Evolutionary conservation across 2,797 vertebrate species (phyloP).

Genomic region (Acanthurus leucopareius): DNA sequence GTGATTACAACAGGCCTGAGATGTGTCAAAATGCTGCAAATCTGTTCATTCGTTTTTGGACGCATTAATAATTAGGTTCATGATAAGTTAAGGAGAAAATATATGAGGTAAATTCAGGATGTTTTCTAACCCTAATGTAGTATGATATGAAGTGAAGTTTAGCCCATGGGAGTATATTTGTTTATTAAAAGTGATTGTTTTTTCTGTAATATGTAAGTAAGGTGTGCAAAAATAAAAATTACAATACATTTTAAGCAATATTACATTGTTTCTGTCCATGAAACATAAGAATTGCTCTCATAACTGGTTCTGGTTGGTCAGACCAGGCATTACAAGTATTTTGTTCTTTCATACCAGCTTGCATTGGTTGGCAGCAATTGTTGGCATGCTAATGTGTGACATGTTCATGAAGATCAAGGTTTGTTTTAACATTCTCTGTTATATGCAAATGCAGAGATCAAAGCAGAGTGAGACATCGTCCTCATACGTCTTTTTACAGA

Average conservation of each 20-base stretch:
- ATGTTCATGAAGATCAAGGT: conserved; percentile 20
- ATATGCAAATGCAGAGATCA: conserved; percentile 32
- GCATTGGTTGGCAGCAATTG: background rate
- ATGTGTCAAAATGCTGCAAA: background rate
- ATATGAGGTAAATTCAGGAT: too few species aligned
- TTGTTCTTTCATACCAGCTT: conserved; percentile 23
- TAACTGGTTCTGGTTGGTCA: background rate
- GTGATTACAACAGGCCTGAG: background rate
- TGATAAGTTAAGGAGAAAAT: too few species aligned
- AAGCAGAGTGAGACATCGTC: background rate
- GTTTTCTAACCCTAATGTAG: too few species aligned
- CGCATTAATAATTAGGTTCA: background rate
- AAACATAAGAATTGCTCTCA: background rate
- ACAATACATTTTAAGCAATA: background rate
- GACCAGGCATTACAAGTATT: background rate
- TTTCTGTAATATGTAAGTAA: background rate
- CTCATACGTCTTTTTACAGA: background rate
- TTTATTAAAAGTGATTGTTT: background rate
- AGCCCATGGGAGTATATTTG: background rate
- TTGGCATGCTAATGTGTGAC: conserved; percentile 15
- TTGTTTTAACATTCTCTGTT: conserved; percentile 23
- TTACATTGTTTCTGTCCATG: background rate
- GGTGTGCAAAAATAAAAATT: background rate
- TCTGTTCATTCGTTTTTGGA: background rate
- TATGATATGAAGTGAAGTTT: background rate